These are phyloP conservation scores for Thinocorus orbignyianus DNA, from an alignment of 2,113 vertebrate species.

Conservation along the genomic window DNA sequence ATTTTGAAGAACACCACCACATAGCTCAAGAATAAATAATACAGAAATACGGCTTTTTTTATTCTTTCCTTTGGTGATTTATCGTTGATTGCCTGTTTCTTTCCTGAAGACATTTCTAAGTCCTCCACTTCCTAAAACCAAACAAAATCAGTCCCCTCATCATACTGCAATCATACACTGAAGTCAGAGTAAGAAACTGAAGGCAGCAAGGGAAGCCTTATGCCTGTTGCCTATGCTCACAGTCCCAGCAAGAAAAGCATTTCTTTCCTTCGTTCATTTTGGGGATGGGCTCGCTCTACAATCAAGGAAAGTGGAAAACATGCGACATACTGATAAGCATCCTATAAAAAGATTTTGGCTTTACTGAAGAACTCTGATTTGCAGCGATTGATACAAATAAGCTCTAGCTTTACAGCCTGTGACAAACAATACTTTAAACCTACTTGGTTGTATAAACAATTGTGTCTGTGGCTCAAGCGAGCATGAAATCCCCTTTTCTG, in stretches of 20 bases:
- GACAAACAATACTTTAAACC: not conserved
- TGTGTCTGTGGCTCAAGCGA: not conserved
- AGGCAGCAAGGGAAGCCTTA: not conserved
- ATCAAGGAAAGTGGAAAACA: not conserved
- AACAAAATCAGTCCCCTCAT: not conserved
- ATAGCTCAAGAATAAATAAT: not conserved
- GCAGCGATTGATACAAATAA: not conserved
- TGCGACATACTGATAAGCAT: not conserved
- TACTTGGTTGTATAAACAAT: not conserved
- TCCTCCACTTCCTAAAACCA: not conserved
- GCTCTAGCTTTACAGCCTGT: not conserved
- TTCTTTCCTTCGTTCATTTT: not conserved
- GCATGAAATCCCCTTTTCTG: not conserved
- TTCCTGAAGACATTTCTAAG: not conserved
- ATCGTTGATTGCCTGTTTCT: not conserved
- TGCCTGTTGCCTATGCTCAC: not conserved
- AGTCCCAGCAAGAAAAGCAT: not conserved
- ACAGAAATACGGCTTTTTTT: not conserved
- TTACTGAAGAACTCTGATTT: not conserved
- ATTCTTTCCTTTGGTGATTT: not conserved
- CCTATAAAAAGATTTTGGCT: slow-evolving; percentile 8
- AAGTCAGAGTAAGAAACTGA: not conserved
- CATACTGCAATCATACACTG: not conserved
- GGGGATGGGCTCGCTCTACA: not conserved
- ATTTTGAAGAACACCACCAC: not conserved